Conservation (phyloP, 2,888 invertebrate species). For the Fissipunctia ypsillon region DNA sequence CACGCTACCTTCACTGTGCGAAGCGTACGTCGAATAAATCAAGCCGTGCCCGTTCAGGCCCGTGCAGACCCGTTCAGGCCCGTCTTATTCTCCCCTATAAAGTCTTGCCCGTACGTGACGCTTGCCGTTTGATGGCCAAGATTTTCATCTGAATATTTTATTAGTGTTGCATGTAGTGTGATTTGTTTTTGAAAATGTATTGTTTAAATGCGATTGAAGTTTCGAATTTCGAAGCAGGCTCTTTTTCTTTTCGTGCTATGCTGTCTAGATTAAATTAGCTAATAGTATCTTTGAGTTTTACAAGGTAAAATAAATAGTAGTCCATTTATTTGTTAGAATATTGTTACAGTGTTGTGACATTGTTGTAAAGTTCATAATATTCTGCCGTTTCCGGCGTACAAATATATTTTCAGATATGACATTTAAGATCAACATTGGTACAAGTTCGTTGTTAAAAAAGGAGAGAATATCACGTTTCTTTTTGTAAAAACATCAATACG, state of each 20-base stretch:
- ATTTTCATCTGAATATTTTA: constrained; percentile 65
- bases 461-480: too few relatives aligned
- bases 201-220: constrained; percentile 8
- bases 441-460: too few relatives aligned
- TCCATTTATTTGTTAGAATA: too few relatives aligned
- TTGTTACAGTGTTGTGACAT: too few relatives aligned
- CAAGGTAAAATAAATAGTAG: too few relatives aligned
- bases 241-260: not conserved
- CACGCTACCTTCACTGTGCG: constrained; percentile 76
- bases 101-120: constrained; percentile 76
- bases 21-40: constrained; percentile 81
- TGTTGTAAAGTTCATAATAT: too few relatives aligned
- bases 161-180: constrained; percentile 59
- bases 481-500: not conserved
- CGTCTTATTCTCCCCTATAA: constrained; percentile 76
- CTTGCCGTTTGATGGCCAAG: constrained; percentile 68
- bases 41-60: constrained; percentile 72
- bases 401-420: too few relatives aligned
- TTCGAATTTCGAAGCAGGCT: not conserved
- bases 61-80: constrained; percentile 68
- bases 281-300: too few relatives aligned
- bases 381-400: too few relatives aligned
- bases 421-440: too few relatives aligned
- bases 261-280: not conserved
- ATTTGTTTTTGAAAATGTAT: constrained; percentile 49